Conservation (phyloP, 2,113 vertebrate species). For the Lonchura striata region DNA sequence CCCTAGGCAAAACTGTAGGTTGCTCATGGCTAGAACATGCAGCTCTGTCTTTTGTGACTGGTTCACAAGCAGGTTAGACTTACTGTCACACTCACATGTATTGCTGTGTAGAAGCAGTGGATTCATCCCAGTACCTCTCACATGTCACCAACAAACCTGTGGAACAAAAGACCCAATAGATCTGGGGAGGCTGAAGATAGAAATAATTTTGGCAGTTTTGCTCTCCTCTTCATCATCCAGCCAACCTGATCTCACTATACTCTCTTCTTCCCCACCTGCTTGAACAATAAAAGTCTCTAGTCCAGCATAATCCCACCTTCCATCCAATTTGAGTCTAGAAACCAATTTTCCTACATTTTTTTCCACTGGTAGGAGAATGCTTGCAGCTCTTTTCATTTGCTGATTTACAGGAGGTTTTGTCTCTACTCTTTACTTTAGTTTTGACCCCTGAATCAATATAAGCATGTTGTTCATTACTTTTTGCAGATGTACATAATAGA, state of each 20-base stretch:
- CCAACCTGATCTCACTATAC: neutral
- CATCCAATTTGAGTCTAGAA: neutral
- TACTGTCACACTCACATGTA: neutral
- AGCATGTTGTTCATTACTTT: neutral
- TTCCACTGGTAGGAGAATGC: neutral
- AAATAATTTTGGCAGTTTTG: neutral
- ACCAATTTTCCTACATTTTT: neutral
- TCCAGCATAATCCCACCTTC: neutral
- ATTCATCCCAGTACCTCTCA: neutral
- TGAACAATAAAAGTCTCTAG: neutral
- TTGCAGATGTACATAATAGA: neutral
- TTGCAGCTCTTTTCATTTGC: neutral
- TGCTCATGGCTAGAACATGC: neutral
- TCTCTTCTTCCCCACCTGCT: neutral
- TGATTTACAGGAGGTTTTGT: accelerated
- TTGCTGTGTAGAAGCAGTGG: neutral
- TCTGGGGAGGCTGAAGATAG: neutral
- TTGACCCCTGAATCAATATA: neutral
- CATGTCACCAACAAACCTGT: neutral
- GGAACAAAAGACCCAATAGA: neutral
- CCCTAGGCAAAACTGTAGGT: neutral
- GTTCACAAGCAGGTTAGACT: neutral
- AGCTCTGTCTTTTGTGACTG: neutral
- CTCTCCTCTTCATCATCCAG: neutral
- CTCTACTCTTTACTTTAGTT: neutral